Percentiles rank a stretch among this genome's conserved stretches.
These are phyloP conservation scores for Phenacoccus solenopsis DNA, from an alignment of 1,140 invertebrate species.

Conservation along the genomic window DNA sequence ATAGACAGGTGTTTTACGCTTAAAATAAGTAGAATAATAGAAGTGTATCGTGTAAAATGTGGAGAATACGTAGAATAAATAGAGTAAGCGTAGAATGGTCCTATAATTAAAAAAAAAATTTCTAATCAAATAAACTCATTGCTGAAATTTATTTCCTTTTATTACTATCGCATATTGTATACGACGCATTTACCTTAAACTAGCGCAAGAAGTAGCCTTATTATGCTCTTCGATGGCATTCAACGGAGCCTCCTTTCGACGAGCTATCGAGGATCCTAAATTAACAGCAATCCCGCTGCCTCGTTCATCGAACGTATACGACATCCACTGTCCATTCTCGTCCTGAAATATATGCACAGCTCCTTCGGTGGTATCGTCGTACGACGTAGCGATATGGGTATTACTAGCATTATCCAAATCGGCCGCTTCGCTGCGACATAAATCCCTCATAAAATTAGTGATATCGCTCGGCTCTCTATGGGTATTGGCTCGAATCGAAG, in stretches of 20 bases:
- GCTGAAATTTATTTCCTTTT: too few relatives aligned
- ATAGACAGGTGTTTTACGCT: too few relatives aligned
- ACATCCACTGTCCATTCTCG: slow-evolving; percentile 55
- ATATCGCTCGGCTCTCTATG: neutral
- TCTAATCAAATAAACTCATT: too few relatives aligned
- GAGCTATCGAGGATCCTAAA: slow-evolving; percentile 16
- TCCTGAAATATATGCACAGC: slow-evolving; percentile 74
- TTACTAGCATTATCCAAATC: slow-evolving; percentile 19
- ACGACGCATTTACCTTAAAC: neutral
- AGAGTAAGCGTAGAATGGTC: too few relatives aligned
- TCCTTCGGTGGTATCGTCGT: slow-evolving; percentile 76
- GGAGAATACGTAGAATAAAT: too few relatives aligned
- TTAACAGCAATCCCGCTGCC: slow-evolving; percentile 32
- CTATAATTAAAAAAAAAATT: slow-evolving; percentile 14
- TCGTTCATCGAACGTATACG: slow-evolving; percentile 77
- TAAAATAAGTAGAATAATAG: too few relatives aligned
- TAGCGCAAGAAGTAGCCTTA: neutral
- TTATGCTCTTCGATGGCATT: slow-evolving; percentile 9
- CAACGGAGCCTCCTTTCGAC: neutral
- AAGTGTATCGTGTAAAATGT: too few relatives aligned
- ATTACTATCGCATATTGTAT: too few relatives aligned
- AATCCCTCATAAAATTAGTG: slow-evolving; percentile 19
- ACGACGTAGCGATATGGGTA: slow-evolving; percentile 60
- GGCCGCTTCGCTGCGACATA: neutral
- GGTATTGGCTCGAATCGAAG: neutral